phyloP scores from a whole-genome alignment of 64 coral and sea anemone species.

The Pachyseris speciosa region DNA sequence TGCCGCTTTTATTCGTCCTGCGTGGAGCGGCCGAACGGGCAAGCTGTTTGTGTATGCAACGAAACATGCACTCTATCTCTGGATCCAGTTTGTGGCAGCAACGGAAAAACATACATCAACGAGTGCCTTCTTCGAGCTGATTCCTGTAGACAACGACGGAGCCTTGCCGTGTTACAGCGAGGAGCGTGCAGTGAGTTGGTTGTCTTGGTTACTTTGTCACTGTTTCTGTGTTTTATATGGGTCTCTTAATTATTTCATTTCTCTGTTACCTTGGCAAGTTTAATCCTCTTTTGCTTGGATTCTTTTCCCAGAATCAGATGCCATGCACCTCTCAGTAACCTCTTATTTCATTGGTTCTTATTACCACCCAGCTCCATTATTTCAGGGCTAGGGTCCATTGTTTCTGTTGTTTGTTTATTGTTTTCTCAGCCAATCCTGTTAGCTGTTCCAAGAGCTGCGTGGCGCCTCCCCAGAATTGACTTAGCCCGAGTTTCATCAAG shows the following conservation, averaged over 20 bases:
- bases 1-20: slow-evolving; percentile 86
- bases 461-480: too few relatives aligned
- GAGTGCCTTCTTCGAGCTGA: slow-evolving; percentile 78
- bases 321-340: too few relatives aligned
- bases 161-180: slow-evolving; percentile 62
- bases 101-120: slow-evolving; percentile 90
- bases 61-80: slow-evolving; percentile 63
- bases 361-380: too few relatives aligned
- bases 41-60: slow-evolving; percentile 78
- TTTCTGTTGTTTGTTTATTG: too few relatives aligned
- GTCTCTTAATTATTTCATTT: background rate
- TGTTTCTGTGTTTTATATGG: background rate
- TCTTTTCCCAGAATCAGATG: too few relatives aligned
- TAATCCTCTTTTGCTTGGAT: too few relatives aligned
- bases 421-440: too few relatives aligned
- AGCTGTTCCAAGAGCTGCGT: too few relatives aligned
- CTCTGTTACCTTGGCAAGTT: too few relatives aligned
- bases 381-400: too few relatives aligned
- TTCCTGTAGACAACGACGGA: slow-evolving; percentile 75
- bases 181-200: slow-evolving; percentile 97
- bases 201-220: too few relatives aligned
- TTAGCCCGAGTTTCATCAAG: background rate
- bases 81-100: slow-evolving; percentile 86
- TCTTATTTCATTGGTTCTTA: too few relatives aligned
- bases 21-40: slow-evolving; percentile 75